Evolutionary conservation across 2,113 vertebrate species (phyloP).

Genomic region (Lonchura striata): DNA sequence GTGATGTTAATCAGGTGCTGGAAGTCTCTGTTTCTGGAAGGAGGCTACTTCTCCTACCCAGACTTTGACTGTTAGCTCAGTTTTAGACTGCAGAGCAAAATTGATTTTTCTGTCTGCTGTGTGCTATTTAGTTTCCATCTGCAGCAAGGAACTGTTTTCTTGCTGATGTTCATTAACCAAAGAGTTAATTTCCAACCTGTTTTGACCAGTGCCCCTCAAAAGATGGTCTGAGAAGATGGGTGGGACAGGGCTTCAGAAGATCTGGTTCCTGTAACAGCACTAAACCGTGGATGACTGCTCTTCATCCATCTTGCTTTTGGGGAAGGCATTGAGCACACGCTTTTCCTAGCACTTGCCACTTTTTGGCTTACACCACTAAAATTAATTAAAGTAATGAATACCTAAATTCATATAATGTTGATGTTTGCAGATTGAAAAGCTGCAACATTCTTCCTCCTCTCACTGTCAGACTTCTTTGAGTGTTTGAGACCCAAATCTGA

Average conservation of each 20-base stretch:
- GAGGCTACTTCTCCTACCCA: rapidly evolving
- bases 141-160: not conserved
- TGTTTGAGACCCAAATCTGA: not conserved
- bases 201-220: not conserved
- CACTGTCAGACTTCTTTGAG: not conserved
- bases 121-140: not conserved
- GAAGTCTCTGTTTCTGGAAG: not conserved
- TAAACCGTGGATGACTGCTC: not conserved
- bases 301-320: not conserved
- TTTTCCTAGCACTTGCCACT: rapidly evolving
- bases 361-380: not conserved
- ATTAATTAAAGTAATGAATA: not conserved
- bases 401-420: not conserved
- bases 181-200: not conserved
- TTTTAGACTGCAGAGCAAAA: not conserved
- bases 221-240: not conserved
- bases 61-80: not conserved
- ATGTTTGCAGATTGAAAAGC: not conserved
- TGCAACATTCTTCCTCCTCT: not conserved
- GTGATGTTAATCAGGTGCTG: not conserved
- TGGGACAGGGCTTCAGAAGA: not conserved
- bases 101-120: not conserved
- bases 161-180: not conserved
- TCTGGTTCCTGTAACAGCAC: not conserved
- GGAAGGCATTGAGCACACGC: not conserved